A percentile compares a stretch with the other conserved stretches of the same genome.
phyloP scores from a whole-genome alignment of 2,797 vertebrate species.

The Myoxocephalus aenaeus region DNA sequence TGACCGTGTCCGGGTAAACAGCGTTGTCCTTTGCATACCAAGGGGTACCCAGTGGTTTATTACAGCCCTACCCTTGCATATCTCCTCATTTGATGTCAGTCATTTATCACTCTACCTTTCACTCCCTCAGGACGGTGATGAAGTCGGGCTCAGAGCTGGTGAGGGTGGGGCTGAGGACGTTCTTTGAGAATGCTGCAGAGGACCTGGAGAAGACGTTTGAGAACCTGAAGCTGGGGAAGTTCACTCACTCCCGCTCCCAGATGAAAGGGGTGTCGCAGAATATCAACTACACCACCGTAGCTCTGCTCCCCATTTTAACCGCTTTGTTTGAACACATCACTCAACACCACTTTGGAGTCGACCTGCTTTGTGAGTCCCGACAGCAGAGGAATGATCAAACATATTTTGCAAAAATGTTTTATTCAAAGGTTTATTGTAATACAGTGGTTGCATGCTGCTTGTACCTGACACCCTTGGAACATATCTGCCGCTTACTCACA shows the following conservation, averaged over 20 bases:
- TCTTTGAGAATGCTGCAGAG: slow-evolving; percentile 98
- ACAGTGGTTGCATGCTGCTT: slow-evolving; percentile 5
- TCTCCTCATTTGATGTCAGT: slow-evolving; percentile 15
- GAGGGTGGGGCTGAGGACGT: slow-evolving; percentile 91
- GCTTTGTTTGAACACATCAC: slow-evolving; percentile 97
- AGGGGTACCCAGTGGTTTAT: slow-evolving; percentile 40
- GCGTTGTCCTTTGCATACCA: slow-evolving; percentile 36
- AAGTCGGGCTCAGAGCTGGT: slow-evolving; percentile 96
- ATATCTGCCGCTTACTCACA: background rate
- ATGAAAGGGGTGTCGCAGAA: slow-evolving; percentile 99
- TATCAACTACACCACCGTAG: slow-evolving; percentile 98
- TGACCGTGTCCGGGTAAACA: slow-evolving; percentile 38
- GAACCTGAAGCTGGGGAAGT: slow-evolving; percentile 97
- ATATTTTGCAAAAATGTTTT: slow-evolving; percentile 16
- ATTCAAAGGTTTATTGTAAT: slow-evolving; percentile 8
- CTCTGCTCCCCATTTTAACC: slow-evolving; percentile 95
- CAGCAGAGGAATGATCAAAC: slow-evolving; percentile 45
- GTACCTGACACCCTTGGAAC: background rate
- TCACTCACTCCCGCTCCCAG: slow-evolving; percentile 97
- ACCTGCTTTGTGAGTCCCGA: slow-evolving; percentile 92
- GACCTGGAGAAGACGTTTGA: slow-evolving; percentile 96
- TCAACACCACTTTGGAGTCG: slow-evolving; percentile 94
- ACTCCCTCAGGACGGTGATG: slow-evolving; percentile 93
- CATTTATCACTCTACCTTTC: slow-evolving; percentile 22
- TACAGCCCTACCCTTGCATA: slow-evolving; percentile 23